Conservation (phyloP, 2,888 invertebrate species). For the Leucania comma region DNA sequence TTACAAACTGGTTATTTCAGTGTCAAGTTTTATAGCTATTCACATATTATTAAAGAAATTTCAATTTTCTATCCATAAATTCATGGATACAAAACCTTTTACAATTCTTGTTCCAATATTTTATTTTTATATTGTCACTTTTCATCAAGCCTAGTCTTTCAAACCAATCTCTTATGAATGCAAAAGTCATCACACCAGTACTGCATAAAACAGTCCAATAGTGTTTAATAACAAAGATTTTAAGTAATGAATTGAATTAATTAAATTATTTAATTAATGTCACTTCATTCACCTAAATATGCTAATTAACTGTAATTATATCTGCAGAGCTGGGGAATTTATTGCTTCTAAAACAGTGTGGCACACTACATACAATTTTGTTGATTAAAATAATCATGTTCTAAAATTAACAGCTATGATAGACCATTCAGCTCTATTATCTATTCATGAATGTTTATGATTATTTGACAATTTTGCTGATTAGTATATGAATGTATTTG, state of each 20-base stretch:
- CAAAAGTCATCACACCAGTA: no score
- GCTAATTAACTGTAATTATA: neutral
- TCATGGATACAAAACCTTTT: no score
- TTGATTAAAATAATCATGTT: conserved; percentile 5
- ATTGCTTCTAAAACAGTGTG: conserved; percentile 5
- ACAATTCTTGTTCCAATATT: no score
- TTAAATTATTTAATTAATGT: conserved; percentile 4
- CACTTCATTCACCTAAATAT: neutral
- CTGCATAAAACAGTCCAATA: neutral
- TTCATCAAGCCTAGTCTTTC: no score
- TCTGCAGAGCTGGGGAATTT: neutral
- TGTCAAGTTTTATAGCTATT: conserved; percentile 24
- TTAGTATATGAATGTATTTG: neutral
- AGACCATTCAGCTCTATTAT: conserved; percentile 23
- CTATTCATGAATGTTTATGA: conserved; percentile 24
- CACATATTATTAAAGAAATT: neutral
- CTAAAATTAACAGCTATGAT: conserved; percentile 27
- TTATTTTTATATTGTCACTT: no score
- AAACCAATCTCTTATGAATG: no score
- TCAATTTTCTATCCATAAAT: neutral
- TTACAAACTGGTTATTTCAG: conserved; percentile 26
- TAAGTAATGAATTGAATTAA: neutral
- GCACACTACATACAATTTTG: neutral
- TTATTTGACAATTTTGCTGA: conserved; percentile 18
- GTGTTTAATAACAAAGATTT: no score